Percentiles rank a stretch among this genome's conserved stretches.
These are phyloP conservation scores for Tyrannus savana DNA, from an alignment of 2,113 vertebrate species.

Conservation along the genomic window DNA sequence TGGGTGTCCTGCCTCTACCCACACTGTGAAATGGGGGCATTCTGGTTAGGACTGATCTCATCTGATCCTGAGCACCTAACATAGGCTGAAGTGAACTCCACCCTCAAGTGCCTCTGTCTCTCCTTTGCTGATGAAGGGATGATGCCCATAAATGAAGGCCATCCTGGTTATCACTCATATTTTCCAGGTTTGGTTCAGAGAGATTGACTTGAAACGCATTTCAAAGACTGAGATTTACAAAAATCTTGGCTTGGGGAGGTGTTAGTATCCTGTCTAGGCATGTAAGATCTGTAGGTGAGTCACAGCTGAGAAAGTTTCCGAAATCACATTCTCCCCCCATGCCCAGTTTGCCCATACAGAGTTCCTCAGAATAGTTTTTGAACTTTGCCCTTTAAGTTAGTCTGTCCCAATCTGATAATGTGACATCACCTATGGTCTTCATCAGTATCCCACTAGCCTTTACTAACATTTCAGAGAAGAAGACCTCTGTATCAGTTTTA, in stretches of 20 bases:
- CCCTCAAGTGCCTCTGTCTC: neutral
- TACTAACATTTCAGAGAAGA: neutral
- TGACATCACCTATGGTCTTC: neutral
- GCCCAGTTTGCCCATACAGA: neutral
- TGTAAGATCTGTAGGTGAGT: neutral
- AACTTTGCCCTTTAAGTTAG: neutral
- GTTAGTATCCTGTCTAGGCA: neutral
- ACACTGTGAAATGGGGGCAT: fast-evolving
- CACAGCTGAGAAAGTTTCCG: neutral
- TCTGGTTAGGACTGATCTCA: neutral
- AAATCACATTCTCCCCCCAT: neutral
- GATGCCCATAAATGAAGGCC: neutral
- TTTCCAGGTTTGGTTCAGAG: neutral
- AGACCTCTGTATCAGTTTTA: neutral
- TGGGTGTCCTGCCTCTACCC: neutral
- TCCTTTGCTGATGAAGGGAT: neutral
- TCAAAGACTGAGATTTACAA: neutral
- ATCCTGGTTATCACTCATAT: neutral
- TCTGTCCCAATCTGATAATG: neutral
- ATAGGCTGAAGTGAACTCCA: neutral
- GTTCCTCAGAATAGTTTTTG: neutral
- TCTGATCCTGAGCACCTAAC: neutral
- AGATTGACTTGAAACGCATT: neutral
- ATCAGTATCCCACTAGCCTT: neutral
- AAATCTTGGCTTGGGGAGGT: neutral